These are phyloP conservation scores for Bergia sp. DNA, from an alignment of 92 coral and sea anemone species.

Conservation along the genomic window DNA sequence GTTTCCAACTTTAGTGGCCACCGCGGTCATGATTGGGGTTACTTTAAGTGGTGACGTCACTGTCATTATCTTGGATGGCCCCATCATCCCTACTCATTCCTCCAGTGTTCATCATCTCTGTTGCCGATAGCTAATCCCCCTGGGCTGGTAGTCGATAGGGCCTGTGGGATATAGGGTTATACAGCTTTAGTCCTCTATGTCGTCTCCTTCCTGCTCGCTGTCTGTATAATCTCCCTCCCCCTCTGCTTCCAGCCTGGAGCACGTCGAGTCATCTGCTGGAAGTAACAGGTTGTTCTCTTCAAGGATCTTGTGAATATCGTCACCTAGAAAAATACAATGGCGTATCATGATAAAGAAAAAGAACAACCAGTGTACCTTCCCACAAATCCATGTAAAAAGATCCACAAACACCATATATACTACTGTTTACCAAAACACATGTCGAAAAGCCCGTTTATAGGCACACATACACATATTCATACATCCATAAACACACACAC, in stretches of 20 bases:
- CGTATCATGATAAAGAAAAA: not conserved
- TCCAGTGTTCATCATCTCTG: not conserved
- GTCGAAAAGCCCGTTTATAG: not conserved
- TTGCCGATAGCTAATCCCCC: not conserved
- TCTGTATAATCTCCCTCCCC: slow-evolving; percentile 13
- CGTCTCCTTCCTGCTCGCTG: slow-evolving; percentile 11
- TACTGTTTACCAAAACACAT: not conserved
- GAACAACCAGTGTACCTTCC: not conserved
- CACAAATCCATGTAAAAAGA: not conserved
- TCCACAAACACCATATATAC: not conserved
- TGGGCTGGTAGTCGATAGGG: not conserved
- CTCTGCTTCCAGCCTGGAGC: slow-evolving; percentile 31
- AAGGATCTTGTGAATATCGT: slow-evolving; percentile 70
- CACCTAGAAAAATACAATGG: slow-evolving; percentile 39
- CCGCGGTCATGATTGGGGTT: too few species aligned
- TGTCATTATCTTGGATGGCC: too few species aligned
- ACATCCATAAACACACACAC: too few species aligned
- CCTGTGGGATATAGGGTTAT: not conserved
- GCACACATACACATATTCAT: too few species aligned
- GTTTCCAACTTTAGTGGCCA: too few species aligned
- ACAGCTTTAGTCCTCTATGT: not conserved
- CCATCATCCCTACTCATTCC: not conserved
- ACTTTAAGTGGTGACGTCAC: too few species aligned
- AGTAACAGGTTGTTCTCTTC: slow-evolving; percentile 78
- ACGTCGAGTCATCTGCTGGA: slow-evolving; percentile 36